Evolutionary conservation across 1,140 invertebrate species (phyloP).

Genomic region (Cyphomyrmex costatus): DNA sequence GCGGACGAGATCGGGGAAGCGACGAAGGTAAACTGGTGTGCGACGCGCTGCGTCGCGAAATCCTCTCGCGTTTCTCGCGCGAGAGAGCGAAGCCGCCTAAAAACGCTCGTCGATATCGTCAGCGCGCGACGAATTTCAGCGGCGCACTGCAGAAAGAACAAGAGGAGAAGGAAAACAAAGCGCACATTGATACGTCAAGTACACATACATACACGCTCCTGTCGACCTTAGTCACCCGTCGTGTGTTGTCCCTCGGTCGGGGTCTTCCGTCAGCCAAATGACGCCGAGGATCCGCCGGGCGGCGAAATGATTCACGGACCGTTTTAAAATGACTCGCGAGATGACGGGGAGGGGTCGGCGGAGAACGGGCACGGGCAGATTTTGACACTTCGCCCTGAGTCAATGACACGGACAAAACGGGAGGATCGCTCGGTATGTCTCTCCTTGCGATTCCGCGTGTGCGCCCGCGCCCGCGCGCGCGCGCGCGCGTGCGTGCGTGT

Average conservation of each 20-base stretch:
- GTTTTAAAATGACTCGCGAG: not conserved
- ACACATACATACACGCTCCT: not conserved
- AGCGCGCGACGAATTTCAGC: not conserved
- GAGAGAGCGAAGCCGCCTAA: not conserved
- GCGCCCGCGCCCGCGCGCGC: slow-evolving; percentile 2
- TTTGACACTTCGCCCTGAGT: slow-evolving; percentile 75
- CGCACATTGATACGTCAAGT: not conserved
- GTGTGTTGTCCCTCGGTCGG: not conserved
- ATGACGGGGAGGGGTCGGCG: not conserved
- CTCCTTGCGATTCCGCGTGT: slow-evolving; percentile 13
- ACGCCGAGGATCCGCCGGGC: not conserved
- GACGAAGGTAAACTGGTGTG: slow-evolving; percentile 3
- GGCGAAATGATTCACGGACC: not conserved
- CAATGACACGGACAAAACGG: slow-evolving; percentile 73
- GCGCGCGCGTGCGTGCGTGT: not conserved
- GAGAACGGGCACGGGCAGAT: slow-evolving; percentile 42
- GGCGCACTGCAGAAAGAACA: not conserved
- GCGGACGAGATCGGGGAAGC: not conserved
- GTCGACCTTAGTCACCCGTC: not conserved
- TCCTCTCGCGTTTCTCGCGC: not conserved
- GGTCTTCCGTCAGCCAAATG: not conserved
- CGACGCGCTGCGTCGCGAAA: slow-evolving; percentile 11
- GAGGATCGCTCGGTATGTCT: slow-evolving; percentile 7
- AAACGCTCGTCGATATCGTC: not conserved
- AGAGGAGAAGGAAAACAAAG: slow-evolving; percentile 24